Conservation (phyloP, 30 jellyfish, hydroid and myxozoan species). For the Cassiopea xamachana region DNA sequence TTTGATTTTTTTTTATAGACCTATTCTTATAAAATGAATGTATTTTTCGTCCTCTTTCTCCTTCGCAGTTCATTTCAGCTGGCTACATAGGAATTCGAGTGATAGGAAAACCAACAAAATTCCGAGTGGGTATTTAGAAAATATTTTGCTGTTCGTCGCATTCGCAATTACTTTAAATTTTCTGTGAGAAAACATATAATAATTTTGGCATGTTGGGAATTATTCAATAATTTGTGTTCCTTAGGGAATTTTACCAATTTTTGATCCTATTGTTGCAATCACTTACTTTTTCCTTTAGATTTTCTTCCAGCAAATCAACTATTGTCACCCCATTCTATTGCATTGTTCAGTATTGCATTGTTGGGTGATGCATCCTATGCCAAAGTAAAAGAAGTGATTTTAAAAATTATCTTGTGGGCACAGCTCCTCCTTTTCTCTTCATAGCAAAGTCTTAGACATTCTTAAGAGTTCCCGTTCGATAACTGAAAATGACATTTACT, state of each 20-base stretch:
- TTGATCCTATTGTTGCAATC: neutral
- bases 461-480: no score
- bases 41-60: neutral
- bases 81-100: constrained; percentile 3
- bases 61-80: constrained; percentile 4
- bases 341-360: no score
- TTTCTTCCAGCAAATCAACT: neutral
- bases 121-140: neutral
- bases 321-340: no score
- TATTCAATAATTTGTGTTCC: neutral
- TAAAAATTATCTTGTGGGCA: no score
- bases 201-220: neutral
- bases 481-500: no score
- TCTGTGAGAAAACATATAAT: neutral
- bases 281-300: neutral
- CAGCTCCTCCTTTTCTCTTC: no score
- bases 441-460: no score
- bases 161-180: neutral
- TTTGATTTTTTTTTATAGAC: no score
- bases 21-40: no score
- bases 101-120: neutral
- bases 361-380: no score
- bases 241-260: neutral
- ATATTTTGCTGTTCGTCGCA: neutral
- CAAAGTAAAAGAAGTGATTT: no score